Evolutionary conservation across 2,113 vertebrate genomes (phyloP), one percentile per base, ranked within the genome.

Genomic region (Uria lomvia): DNA sequence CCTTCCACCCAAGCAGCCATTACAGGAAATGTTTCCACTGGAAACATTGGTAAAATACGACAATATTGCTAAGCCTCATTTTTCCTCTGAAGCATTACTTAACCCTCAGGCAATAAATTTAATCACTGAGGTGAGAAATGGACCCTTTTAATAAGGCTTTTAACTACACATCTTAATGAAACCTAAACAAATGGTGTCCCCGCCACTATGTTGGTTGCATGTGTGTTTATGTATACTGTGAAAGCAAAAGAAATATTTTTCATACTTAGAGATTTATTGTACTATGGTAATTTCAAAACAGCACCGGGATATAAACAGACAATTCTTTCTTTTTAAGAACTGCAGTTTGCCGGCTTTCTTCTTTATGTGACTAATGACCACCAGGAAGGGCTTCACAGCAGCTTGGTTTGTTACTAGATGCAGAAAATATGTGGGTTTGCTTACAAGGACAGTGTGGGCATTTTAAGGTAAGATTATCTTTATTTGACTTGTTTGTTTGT

Each of bases 101-200:
- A 93, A 91, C 75, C 86, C 52, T 71, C 21, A 66, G 56, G 73
- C 79, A 63, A 55, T 95, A 90, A 93, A 94, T 90, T 86, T 76
- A 84, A 67, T 88, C 79, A 86, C 32, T 62, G 60, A 92, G 66
- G 78, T 95, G 90, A 95, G 79, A 95, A 96, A 96, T 81, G 52
- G 74, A 70, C 45, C 71, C 52, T 93, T 96, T 96, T 96, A 92
- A 72, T 86, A 96, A 78, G 43, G 62, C 72, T 94, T 95, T 93
- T 96, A 96, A 92, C 85, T 92, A 74, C 86, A 84, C 43, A 56
- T 88, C 88, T 88, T 93, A 95, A 93, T 91, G 90, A 94, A 96
- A 96, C 76, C 52, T 74, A 91, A 91, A 96, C 66, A 88, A 89
- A 94, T 94, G 53, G 12, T 36, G 21, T 68, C 19, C 40, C 49